A percentile compares a stretch with the other conserved stretches of the same genome.
Evolutionary conservation across 1,140 invertebrate species (phyloP).

Genomic region (Aphelinus certus): DNA sequence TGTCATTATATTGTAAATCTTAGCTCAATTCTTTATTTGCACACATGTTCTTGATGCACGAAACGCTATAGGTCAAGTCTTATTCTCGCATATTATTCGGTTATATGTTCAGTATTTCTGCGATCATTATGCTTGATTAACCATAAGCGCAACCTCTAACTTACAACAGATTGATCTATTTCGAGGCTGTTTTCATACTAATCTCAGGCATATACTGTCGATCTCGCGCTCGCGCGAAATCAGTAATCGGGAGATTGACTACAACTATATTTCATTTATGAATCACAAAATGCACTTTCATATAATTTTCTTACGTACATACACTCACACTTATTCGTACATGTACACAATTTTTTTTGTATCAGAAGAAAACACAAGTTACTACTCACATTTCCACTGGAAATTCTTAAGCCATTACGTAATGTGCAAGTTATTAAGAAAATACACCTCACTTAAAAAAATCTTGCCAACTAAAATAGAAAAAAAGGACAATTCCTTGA

Average conservation of each 20-base stretch:
- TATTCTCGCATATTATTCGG: slow-evolving; percentile 26
- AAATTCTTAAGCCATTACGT: background rate
- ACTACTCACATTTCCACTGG: background rate
- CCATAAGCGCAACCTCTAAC: slow-evolving; percentile 28
- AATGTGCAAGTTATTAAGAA: slow-evolving; percentile 10
- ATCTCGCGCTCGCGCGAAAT: slow-evolving; percentile 48
- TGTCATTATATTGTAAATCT: slow-evolving; percentile 57
- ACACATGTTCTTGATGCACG: slow-evolving; percentile 32
- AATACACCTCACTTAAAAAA: background rate
- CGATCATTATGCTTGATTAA: slow-evolving; percentile 30
- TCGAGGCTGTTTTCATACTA: slow-evolving; percentile 43
- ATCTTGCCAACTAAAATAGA: slow-evolving; percentile 9
- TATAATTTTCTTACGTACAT: slow-evolving; percentile 35
- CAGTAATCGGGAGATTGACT: slow-evolving; percentile 29
- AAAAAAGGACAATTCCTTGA: slow-evolving; percentile 10
- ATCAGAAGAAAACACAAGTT: slow-evolving; percentile 4
- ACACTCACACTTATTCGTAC: slow-evolving; percentile 29
- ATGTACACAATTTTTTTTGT: slow-evolving; percentile 9
- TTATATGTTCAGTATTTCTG: slow-evolving; percentile 27
- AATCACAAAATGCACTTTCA: slow-evolving; percentile 56
- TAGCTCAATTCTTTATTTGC: slow-evolving; percentile 59
- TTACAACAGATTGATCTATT: slow-evolving; percentile 36
- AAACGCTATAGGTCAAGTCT: slow-evolving; percentile 30
- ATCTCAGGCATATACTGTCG: slow-evolving; percentile 62
- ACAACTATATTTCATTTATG: slow-evolving; percentile 42